Base-by-base conservation (phyloP, 2,888 invertebrate genomes). In the Mythimna loreyi region DNA sequence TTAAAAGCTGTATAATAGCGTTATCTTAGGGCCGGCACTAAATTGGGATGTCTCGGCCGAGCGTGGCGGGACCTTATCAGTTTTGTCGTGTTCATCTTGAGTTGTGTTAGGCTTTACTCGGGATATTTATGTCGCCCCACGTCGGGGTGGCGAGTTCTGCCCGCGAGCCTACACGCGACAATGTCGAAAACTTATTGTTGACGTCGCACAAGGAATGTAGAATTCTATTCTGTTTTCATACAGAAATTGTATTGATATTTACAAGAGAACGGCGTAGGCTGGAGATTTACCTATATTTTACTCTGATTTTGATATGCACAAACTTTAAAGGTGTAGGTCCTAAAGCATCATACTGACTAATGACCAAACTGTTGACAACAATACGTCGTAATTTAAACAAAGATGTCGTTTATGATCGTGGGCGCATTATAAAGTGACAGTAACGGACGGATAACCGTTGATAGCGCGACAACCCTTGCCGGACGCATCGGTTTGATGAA, bases 1-100 rank as follows among this genome's bases (percentile, higher is more conserved):
- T 96, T 96, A 95, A 95, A 95, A 96, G 95, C 95, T 93, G 94
- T 94, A 94, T 96, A 95, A 96, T 96, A 94, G 95, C 92, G 93
- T 95, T 96, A 96, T 96, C 96, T 93, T 85, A 77, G 91, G 90
- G 87, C 91, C 90, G 94, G 95, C 90, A 95, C 94, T 95, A 95
- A 95, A 96, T 96, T 96, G 95, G 96, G 95, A 95, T 94, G 96
- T 96, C 94, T 93, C 90, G 88, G 88, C 87, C 88, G 90, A 93
- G 90, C 90, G 92, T 92, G 93, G 92, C 90, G 89, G 86, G 86
- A 74, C 85, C 91, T 95, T 96, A 95, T 95, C 95, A 94, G 94
- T 93, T 93, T 92, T 92, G 95, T 95, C 95, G 92, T 95, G 95
- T 95, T 94, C 94, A 93, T 94, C 94, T 94, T 96, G 95, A 96